Base-by-base conservation (phyloP, 1,140 invertebrate species). In the Tetramorium simillimum region DNA sequence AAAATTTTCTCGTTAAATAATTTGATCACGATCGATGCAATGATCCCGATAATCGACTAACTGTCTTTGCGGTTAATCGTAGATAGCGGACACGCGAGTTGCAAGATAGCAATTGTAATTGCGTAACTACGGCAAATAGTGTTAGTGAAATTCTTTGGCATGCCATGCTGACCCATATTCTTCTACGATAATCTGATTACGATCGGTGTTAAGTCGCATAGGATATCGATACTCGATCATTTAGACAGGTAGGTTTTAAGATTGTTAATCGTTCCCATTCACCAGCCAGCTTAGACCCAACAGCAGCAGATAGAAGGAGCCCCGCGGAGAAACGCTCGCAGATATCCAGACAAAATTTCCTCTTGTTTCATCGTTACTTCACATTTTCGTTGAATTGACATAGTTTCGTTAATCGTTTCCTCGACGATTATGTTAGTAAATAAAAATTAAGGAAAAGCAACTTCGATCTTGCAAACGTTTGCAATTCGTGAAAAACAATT, bases 231-330 rank as follows among this genome's bases (percentile, higher is more conserved):
- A 65, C 37, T 82, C 76, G 69, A 28, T 77, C 82, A 86, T n/a
- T 58, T 65, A 24, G 62, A 80, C 62, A 70, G 81, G 76, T 90
- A 86, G 77, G 33, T 84, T 84, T 75, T 90, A 87, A 87, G 88
- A 85, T 78, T 90, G 91, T 92, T 92, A 91, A 92, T 92, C 76
- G 65, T 92, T 87, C 90, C 91, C 91, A 92, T 91, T 90, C 90
- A 92, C 91, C 91, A 92, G 86, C 60, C 90, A 89, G 86, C 72
- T 89, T 84, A 93, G 91, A 93, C 88, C 89, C 89, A 86, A 87
- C 90, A 91, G 86, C 92, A 90, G 90, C 91, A 92, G 87, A 91
- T 73, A 91, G 88, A 91, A 91, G 92, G 92, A 92, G 91, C 91
- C 91, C 91, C 91, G 63, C 60, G 82, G 82, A 85, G 81, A 86